Conservation (phyloP, 2,797 vertebrate species). For the Monodelphis domestica region DNA sequence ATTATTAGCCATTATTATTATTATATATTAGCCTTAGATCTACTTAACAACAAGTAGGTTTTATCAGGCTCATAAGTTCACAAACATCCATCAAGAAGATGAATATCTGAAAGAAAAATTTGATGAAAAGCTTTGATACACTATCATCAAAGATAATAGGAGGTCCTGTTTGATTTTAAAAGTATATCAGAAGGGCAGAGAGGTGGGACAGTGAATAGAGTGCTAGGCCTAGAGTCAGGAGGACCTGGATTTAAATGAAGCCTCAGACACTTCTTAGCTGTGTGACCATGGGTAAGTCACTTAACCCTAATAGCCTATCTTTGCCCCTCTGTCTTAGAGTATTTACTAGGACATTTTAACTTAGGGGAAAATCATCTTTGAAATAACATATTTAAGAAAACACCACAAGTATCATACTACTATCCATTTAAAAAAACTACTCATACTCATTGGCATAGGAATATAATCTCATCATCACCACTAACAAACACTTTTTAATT, state of each 20-base stretch:
- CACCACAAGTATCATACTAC: background rate
- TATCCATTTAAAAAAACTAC: background rate
- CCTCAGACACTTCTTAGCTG: too few species aligned
- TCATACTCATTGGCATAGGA: constrained; percentile 13
- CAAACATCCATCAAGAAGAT: background rate
- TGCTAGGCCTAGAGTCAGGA: too few species aligned
- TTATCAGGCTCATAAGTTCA: background rate
- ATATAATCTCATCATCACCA: background rate
- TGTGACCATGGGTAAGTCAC: too few species aligned
- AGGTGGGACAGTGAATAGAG: too few species aligned
- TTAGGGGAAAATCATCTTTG: background rate
- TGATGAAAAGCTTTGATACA: background rate
- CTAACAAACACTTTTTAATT: constrained; percentile 23
- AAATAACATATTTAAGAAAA: background rate
- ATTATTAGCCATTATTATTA: too few species aligned
- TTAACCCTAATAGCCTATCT: too few species aligned
- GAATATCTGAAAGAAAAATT: background rate
- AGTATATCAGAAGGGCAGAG: background rate
- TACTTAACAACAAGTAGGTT: background rate
- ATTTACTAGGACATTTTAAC: too few species aligned
- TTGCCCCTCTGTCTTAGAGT: too few species aligned
- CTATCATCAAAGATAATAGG: background rate
- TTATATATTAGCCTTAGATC: too few species aligned
- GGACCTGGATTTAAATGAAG: too few species aligned
- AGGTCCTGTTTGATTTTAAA: background rate